phyloP scores from a whole-genome alignment of 2,888 invertebrate species.

The Drosophila mettleri region DNA sequence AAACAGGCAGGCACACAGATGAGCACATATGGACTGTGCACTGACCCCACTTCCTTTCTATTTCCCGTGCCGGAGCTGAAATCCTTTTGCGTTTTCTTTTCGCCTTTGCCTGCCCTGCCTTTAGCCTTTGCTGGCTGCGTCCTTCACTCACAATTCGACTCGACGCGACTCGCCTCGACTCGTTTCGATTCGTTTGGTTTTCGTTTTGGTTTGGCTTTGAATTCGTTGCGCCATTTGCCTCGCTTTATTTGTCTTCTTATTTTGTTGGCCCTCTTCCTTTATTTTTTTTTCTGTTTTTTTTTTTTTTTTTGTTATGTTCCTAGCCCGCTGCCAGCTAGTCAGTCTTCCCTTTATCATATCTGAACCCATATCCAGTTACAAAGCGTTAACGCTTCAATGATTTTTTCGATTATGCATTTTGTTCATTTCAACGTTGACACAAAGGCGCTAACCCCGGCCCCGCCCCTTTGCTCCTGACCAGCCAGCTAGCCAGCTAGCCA shows the following conservation, averaged over 20 bases:
- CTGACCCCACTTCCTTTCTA: constrained; percentile 62
- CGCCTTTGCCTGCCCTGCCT: constrained; percentile 22
- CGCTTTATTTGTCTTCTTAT: constrained; percentile 19
- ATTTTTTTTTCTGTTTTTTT: constrained; percentile 10
- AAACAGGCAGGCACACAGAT: neutral
- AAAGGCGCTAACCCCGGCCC: constrained; percentile 41
- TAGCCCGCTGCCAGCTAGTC: constrained; percentile 5
- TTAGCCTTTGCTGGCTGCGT: constrained; percentile 46
- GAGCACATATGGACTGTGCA: constrained; percentile 41
- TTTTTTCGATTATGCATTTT: constrained; percentile 79
- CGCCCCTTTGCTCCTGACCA: neutral
- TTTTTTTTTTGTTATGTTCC: neutral
- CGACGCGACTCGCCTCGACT: constrained; percentile 28
- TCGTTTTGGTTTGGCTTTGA: constrained; percentile 39
- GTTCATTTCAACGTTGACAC: constrained; percentile 74
- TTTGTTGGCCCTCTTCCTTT: constrained; percentile 1
- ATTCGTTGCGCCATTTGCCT: constrained; percentile 34
- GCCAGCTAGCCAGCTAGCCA: neutral
- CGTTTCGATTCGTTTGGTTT: constrained; percentile 31
- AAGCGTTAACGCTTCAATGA: constrained; percentile 79
- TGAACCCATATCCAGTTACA: constrained; percentile 72
- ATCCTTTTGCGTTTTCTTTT: constrained; percentile 43
- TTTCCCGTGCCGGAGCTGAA: constrained; percentile 47
- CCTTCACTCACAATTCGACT: constrained; percentile 47
- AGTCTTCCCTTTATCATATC: constrained; percentile 42